These are phyloP conservation scores for Vidua chalybeata DNA, from an alignment of 2,113 vertebrate genomes.

Conservation along the genomic window DNA sequence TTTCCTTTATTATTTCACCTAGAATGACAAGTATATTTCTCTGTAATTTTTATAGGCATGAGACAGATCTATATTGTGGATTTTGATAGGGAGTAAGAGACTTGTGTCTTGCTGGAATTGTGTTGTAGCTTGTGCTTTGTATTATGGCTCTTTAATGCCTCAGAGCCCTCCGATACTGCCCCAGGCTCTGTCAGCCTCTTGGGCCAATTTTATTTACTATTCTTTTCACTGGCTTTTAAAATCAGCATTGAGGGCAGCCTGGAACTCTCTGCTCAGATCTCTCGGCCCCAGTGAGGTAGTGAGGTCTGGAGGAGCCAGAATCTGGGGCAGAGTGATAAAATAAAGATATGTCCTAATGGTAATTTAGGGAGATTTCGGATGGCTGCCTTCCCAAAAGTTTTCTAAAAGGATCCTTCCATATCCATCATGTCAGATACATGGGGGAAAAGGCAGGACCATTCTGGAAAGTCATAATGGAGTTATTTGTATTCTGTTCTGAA, in stretches of 20 bases:
- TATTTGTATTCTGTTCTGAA: not conserved
- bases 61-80: not conserved
- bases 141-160: not conserved
- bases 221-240: not conserved
- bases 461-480: not conserved
- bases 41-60: not conserved
- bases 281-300: not conserved
- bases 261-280: not conserved
- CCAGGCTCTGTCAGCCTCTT: not conserved
- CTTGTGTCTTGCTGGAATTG: not conserved
- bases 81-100: conserved; percentile 6
- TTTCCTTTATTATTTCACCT: not conserved
- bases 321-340: not conserved
- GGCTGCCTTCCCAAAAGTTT: not conserved
- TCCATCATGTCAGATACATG: not conserved
- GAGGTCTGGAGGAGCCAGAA: not conserved
- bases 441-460: not conserved
- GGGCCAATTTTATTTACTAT: not conserved
- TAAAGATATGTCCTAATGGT: not conserved
- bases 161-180: not conserved
- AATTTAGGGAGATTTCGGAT: not conserved
- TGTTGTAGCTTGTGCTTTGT: not conserved
- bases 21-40: not conserved
- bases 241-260: not conserved
- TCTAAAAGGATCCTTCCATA: not conserved